Percentiles rank a stretch among this genome's conserved stretches.
Conservation (phyloP, 2,113 vertebrate genomes). For the Rutilus rutilus region DNA sequence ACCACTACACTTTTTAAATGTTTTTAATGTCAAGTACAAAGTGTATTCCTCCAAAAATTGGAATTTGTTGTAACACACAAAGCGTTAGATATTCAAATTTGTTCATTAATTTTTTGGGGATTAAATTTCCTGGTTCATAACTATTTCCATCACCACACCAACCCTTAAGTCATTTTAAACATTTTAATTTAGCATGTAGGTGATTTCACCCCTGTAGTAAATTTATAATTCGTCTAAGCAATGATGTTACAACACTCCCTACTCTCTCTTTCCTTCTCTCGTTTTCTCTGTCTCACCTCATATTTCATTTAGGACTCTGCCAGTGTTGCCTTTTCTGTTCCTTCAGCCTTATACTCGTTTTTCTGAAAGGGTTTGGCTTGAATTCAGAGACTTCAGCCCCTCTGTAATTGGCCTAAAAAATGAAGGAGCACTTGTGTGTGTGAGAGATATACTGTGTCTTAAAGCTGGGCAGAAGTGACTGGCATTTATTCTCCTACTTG, state of each 20-base stretch:
- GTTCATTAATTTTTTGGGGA: too few relatives aligned
- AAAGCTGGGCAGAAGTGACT: conserved; percentile 25
- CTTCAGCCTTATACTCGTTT: conserved; percentile 20
- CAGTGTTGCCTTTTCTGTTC: conserved; percentile 8
- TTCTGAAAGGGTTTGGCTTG: conserved; percentile 38
- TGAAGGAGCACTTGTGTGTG: conserved; percentile 21
- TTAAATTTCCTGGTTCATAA: neutral
- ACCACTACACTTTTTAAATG: neutral
- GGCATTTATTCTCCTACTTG: conserved; percentile 32
- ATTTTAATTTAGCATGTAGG: neutral
- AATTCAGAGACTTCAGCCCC: conserved; percentile 41
- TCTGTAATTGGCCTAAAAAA: conserved; percentile 38
- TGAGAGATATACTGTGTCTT: conserved; percentile 15
- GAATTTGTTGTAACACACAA: too few relatives aligned
- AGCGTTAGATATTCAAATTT: too few relatives aligned
- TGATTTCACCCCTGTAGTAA: neutral
- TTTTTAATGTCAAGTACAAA: neutral
- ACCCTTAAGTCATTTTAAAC: neutral
- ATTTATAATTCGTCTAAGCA: neutral
- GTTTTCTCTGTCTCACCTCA: neutral
- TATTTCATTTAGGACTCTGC: neutral
- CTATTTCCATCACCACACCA: neutral
- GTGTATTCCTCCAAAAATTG: too few relatives aligned
- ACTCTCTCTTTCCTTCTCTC: conserved; percentile 29
- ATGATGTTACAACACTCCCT: neutral